Percentiles rank a stretch among this genome's conserved stretches.
Conservation (phyloP, 2,888 invertebrate genomes). For the Acanthoscelides obtectus region DNA sequence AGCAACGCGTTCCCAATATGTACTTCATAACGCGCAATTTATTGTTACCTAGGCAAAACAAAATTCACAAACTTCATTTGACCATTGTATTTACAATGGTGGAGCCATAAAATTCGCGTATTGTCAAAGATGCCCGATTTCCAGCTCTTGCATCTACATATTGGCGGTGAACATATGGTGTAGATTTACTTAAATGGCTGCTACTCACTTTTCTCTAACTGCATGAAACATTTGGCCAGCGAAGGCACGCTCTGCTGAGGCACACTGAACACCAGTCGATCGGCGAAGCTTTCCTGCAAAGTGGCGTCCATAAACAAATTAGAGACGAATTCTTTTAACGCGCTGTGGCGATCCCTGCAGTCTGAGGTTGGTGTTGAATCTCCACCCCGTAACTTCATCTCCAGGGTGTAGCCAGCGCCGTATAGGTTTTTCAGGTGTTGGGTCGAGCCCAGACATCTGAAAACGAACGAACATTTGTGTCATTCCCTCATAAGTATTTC, state of each 20-base stretch:
- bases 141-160: no score
- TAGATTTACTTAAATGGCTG: no score
- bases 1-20: no score
- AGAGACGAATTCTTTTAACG: conserved; percentile 56
- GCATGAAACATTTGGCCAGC: conserved; percentile 71
- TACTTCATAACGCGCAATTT: no score
- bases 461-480: no score
- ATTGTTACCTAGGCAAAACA: no score
- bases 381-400: conserved; percentile 66
- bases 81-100: conserved; percentile 81
- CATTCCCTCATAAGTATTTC: no score
- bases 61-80: no score
- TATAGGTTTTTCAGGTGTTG: conserved; percentile 83
- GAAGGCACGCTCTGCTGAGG: conserved; percentile 74
- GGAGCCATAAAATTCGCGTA: conserved; percentile 90
- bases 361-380: conserved; percentile 47
- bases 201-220: conserved; percentile 70
- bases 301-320: conserved; percentile 66
- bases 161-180: no score
- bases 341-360: conserved; percentile 40
- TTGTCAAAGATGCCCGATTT: conserved; percentile 77
- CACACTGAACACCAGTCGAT: conserved; percentile 74
- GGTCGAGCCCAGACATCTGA: conserved; percentile 76
- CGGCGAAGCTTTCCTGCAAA: conserved; percentile 73
- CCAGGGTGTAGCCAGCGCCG: conserved; percentile 80